These are phyloP conservation scores for Macrotrachela quadricornifera DNA, from an alignment of 1,140 invertebrate species.

Conservation along the genomic window DNA sequence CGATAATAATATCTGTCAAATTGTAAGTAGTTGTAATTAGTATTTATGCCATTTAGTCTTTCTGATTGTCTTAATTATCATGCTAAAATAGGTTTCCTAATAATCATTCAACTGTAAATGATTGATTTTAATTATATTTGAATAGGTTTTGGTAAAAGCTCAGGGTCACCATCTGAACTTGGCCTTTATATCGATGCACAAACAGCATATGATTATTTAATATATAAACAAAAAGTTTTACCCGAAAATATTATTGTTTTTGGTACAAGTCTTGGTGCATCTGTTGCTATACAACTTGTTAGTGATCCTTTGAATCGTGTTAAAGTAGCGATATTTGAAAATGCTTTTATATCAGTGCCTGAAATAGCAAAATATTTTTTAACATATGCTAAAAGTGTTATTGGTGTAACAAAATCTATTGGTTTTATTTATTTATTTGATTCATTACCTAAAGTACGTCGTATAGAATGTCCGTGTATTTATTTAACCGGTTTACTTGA, in stretches of 20 bases:
- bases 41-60: no score
- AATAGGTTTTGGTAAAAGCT: slow-evolving; percentile 64
- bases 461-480: slow-evolving; percentile 11
- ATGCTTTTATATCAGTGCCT: slow-evolving; percentile 79
- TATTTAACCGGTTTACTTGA: slow-evolving; percentile 38
- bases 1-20: no score
- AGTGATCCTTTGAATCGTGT: slow-evolving; percentile 37
- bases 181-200: slow-evolving; percentile 63
- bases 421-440: slow-evolving; percentile 11
- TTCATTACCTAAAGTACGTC: slow-evolving; percentile 10
- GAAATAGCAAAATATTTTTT: slow-evolving; percentile 48
- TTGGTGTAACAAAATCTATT: slow-evolving; percentile 15
- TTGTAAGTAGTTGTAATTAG: no score
- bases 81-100: no score
- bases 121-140: no score
- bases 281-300: slow-evolving; percentile 63
- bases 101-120: no score
- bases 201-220: slow-evolving; percentile 60
- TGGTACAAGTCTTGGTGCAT: slow-evolving; percentile 66
- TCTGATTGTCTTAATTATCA: no score
- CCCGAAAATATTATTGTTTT: slow-evolving; percentile 61
- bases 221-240: slow-evolving; percentile 32
- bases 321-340: slow-evolving; percentile 65
- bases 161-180: slow-evolving; percentile 59
- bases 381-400: slow-evolving; percentile 39